Conservation (phyloP, 2,888 invertebrate genomes). For the Melangyna quadrimaculata region DNA sequence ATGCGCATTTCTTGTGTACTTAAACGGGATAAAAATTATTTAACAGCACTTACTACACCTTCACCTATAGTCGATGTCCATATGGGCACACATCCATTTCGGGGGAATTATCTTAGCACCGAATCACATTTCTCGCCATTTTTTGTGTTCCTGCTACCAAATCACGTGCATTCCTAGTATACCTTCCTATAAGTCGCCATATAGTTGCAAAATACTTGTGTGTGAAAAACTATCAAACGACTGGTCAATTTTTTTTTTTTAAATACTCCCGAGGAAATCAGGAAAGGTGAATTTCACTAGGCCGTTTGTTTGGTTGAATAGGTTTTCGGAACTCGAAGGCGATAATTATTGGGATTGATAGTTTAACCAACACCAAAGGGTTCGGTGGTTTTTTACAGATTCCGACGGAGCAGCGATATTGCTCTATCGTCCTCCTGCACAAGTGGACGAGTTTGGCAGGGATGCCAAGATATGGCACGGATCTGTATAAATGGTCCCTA, state of each 20-base stretch:
- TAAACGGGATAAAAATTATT: slow-evolving; percentile 69
- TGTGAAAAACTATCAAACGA: slow-evolving; percentile 45
- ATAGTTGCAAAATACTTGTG: background rate
- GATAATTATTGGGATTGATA: too few species aligned
- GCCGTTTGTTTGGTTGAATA: background rate
- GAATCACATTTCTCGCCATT: slow-evolving; percentile 68
- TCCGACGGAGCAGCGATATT: too few species aligned
- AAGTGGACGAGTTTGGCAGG: too few species aligned
- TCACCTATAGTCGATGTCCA: slow-evolving; percentile 41
- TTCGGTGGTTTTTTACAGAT: too few species aligned
- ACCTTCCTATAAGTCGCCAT: background rate
- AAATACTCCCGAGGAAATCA: background rate
- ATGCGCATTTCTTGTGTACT: slow-evolving; percentile 63
- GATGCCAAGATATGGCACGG: too few species aligned
- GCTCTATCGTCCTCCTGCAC: too few species aligned
- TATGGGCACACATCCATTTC: slow-evolving; percentile 69
- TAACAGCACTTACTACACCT: slow-evolving; percentile 68
- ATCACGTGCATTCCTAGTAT: slow-evolving; percentile 57
- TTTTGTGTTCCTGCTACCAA: slow-evolving; percentile 70
- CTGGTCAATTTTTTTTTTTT: slow-evolving; percentile 12
- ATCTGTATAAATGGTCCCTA: too few species aligned
- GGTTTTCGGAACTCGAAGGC: too few species aligned
- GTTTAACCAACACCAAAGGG: too few species aligned
- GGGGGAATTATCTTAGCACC: slow-evolving; percentile 61
- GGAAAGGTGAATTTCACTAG: slow-evolving; percentile 2